These are phyloP conservation scores for Drosophila merina DNA, from an alignment of 2,888 invertebrate species.

Conservation along the genomic window DNA sequence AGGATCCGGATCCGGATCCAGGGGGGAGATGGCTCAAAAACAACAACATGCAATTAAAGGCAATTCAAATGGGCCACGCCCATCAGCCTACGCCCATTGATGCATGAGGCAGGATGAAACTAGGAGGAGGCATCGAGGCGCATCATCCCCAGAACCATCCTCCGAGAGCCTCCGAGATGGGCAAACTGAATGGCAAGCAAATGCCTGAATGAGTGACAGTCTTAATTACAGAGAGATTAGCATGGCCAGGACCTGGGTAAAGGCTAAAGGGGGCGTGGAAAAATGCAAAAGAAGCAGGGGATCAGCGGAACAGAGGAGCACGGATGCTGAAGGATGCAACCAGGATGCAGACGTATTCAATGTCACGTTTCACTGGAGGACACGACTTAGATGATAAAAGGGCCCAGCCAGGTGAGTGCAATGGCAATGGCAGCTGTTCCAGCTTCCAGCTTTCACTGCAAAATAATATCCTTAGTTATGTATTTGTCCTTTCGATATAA, in stretches of 20 bases:
- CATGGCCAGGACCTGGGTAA: constrained; percentile 41
- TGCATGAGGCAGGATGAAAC: constrained; percentile 10
- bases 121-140: too few relatives aligned
- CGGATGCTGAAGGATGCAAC: background rate
- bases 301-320: too few relatives aligned
- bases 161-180: constrained; percentile 18
- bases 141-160: background rate
- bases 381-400: constrained; percentile 47
- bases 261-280: background rate
- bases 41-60: constrained; percentile 56
- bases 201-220: constrained; percentile 68
- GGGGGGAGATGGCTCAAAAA: background rate
- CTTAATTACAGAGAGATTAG: constrained; percentile 75
- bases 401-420: constrained; percentile 48
- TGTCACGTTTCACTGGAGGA: constrained; percentile 63
- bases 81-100: constrained; percentile 12
- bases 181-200: constrained; percentile 45
- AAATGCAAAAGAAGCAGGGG: background rate
- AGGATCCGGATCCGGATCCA: background rate
- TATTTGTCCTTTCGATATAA: too few relatives aligned
- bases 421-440: constrained; percentile 18
- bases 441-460: background rate
- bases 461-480: background rate
- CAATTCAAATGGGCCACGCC: constrained; percentile 51
- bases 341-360: constrained; percentile 59